Evolutionary conservation across 2,888 invertebrate genomes (phyloP), one percentile per base, ranked within the genome.

Genomic region (Harpagoxenus sublaevis): DNA sequence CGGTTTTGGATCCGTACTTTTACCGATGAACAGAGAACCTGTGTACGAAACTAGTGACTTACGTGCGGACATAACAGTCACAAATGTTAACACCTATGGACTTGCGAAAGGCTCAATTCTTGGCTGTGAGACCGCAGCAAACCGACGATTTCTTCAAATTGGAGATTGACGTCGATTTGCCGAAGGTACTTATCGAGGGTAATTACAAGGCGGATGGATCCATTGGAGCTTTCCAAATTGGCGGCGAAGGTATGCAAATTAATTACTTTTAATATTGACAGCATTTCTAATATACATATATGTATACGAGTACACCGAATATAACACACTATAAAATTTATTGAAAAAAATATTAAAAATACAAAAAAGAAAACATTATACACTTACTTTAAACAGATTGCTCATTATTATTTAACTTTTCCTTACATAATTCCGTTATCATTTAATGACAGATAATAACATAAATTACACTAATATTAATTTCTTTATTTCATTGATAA

Each of bases 181-280:
- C 97, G 0, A 95, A 95, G 88, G 92, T 97, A 12, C 92, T 95
- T 60, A 94, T 96, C 3, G 96, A 96, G 71, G 97, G 97, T 4
- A 94, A 95, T 45, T 97, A 97, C 93, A 96, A 96, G 89, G 97
- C 96, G 0, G 96, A 96, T 85, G 97, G 97, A 18, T 95, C 95
- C 55, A 95, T 97, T 82, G 97, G 97, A 87, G 95, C 96, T 12
- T 95, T 97, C 87, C 96, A 96, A 89, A 92, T 97, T 85, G 96
- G 96, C 84, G 97, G 97, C 45, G 96, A 97, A 96, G 95, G 97
- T 97, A 94, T n/a, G 31, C 2, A 28, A 75, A 45, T 55, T 65
- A 55, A 39, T 15, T 66, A 48, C 12, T 39, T 39, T 12, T 35
- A 31, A n/a, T 35, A 35, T 6, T 28, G n/a, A 45, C n/a, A 39